Conservation (phyloP, 35 echinoderm and acorn worm species). For the Apostichopus parvimensis region DNA sequence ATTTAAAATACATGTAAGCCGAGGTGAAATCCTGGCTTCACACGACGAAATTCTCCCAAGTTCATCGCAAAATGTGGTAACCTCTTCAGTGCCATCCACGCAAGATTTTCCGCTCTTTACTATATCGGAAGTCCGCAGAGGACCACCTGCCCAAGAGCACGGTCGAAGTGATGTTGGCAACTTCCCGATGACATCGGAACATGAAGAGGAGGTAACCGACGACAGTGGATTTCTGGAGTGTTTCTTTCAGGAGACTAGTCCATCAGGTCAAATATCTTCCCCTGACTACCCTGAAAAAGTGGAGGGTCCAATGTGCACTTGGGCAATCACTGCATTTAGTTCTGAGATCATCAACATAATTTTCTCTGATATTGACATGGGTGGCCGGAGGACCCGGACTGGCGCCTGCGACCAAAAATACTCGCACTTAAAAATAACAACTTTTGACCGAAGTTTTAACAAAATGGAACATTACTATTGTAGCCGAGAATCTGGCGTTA, state of each 20-base stretch:
- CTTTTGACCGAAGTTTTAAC: slow-evolving; percentile 44
- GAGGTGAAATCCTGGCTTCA: neutral
- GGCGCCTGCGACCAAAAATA: neutral
- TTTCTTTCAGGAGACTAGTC: slow-evolving; percentile 40
- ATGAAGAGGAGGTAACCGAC: neutral
- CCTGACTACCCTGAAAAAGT: slow-evolving; percentile 43
- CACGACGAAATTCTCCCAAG: neutral
- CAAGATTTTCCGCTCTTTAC: neutral
- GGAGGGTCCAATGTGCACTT: slow-evolving; percentile 29
- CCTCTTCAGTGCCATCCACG: too few species aligned
- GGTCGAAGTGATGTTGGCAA: too few species aligned
- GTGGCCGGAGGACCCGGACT: neutral
- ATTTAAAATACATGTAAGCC: neutral
- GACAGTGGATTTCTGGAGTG: neutral
- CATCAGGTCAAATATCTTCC: slow-evolving; percentile 19
- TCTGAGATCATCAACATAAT: slow-evolving; percentile 24
- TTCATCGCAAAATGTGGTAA: too few species aligned
- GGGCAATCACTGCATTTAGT: slow-evolving; percentile 31
- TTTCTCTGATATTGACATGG: slow-evolving; percentile 34
- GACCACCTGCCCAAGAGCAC: neutral
- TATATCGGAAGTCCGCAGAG: neutral
- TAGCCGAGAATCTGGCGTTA: neutral
- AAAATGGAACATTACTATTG: slow-evolving; percentile 28
- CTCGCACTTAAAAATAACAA: slow-evolving; percentile 34
- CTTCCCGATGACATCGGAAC: neutral